Evolutionary conservation across 2,888 invertebrate species (phyloP).

Genomic region (Torymus texanus): DNA sequence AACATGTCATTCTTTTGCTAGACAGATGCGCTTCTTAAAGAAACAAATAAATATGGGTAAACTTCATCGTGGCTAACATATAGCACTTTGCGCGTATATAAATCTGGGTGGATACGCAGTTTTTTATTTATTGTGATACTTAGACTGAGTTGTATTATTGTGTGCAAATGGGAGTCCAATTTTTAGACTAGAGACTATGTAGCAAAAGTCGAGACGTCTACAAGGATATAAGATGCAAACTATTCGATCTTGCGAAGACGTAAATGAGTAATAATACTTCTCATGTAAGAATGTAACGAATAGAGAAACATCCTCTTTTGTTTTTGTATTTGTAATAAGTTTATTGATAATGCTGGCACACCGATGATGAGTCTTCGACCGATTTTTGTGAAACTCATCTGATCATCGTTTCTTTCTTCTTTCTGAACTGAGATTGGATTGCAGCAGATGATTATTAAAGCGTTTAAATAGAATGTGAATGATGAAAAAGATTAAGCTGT

Average conservation of each 20-base stretch:
- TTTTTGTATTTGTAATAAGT: constrained; percentile 25
- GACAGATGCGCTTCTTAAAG: too few relatives aligned
- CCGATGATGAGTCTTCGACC: neutral
- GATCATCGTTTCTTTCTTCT: constrained; percentile 11
- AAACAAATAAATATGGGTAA: neutral
- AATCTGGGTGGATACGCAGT: constrained; percentile 23
- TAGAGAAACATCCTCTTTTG: constrained; percentile 13
- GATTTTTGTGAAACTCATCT: constrained; percentile 9
- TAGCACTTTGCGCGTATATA: constrained; percentile 2
- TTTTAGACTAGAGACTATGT: constrained; percentile 33
- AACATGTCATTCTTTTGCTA: too few relatives aligned
- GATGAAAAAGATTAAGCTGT: neutral
- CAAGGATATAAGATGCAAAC: neutral
- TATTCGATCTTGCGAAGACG: constrained; percentile 24
- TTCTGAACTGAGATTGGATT: constrained; percentile 10
- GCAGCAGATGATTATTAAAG: neutral
- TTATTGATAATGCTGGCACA: neutral
- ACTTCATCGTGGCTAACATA: constrained; percentile 25
- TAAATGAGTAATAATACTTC: constrained; percentile 14
- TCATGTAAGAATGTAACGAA: constrained; percentile 2
- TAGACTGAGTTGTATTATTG: constrained; percentile 45
- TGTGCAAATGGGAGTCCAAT: constrained; percentile 47
- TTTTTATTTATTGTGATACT: constrained; percentile 55
- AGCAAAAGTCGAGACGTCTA: neutral
- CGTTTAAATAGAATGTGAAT: too few relatives aligned